Evolutionary conservation across 2,113 vertebrate species (phyloP), one percentile per base, ranked within the genome.

Genomic region (Ameiurus melas): DNA sequence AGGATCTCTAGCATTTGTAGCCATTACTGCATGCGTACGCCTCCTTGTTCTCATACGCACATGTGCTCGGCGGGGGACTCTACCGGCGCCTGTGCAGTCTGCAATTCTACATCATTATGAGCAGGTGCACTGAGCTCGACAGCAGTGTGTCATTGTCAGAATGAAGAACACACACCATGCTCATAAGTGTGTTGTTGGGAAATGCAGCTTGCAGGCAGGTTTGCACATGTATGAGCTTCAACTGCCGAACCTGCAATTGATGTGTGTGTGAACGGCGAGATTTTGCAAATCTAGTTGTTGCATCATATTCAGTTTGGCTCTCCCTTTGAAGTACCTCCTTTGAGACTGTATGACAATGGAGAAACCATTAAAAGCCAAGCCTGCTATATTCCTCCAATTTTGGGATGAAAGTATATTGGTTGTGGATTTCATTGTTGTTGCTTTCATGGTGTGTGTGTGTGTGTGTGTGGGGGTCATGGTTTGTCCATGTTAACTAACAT

Each of bases 91-190:
- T 57, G 78, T 64, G 85, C 87, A 78, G 89, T 53, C 90, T 91
- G 87, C 89, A 91, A 88, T 91, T 91, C 88, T 81, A 71, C 89
- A 87, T 89, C 89, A 90, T 90, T 89, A 90, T 87, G 89, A 89
- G 85, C 89, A 91, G 89, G 90, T 85, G 90, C 87, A 87, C 70
- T 62, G 87, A 81, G 82, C 81, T 86, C 36, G 87, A 88, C 85
- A 88, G 87, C 84, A 83, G 85, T 87, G 85, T 91, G 87, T 87
- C 85, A 87, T 89, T 90, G 82, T 90, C 89, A 87, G 85, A 58
- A 20, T 19, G 85, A 39, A 57, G 55, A 53, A 33, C 60, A 33
- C 10, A 60, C 5, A 39, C 84, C 71, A 70, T 57, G 85, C 64
- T 87, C 62, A 20, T 82, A 86, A 70, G 60, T 71, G 80, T 78